Evolutionary conservation across 2,797 vertebrate species (phyloP), one percentile per base, ranked within the genome.

Genomic region (Selene dorsalis): DNA sequence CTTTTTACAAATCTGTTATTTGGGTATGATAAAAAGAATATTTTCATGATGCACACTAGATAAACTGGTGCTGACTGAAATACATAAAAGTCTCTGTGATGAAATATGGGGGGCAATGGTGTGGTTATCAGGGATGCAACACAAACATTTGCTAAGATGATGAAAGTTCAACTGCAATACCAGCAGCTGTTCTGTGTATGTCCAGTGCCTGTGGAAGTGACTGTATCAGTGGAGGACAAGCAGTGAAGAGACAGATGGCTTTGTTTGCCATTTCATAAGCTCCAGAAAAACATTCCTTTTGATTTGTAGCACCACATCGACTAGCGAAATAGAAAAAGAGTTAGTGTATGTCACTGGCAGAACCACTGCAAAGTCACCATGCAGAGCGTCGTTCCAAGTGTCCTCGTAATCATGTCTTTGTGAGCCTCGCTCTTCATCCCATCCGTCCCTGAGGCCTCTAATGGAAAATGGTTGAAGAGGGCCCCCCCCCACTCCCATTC

Each of bases 391-490:
- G 67, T 89, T 93, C 87, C 90, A 89, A 92, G 90, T 82, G 88
- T 93, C 88, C 87, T 76, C 84, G 84, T 93, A 93, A 93, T 94
- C 91, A 89, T 67, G 86, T 89, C 88, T 92, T 90, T 87, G 90
- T 86, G 74, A 83, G 84, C 59, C 73, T 56, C 56, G 69, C 89
- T 90, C 84, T 79, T 93, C 85, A 92, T 90, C 89, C 89, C 84
- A 79, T 82, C 83, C 71, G 22, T 88, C 88, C 87, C 87, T 18
- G 63, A 90, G 70, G 84, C 72, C 79, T 80, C 81, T 83, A 84
- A 92, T 91, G 80, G 90, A 89, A 93, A 93, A 91, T 67, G 69
- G 80, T 79, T 69, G 73, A 73, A 75, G 74, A 83, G 53, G 58
- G 73, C 68, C 39, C 65, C 50, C n/a, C 22, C 78, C 70, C 60